These are phyloP conservation scores for Istiophorus platypterus DNA, from an alignment of 2,113 vertebrate genomes.

Conservation along the genomic window DNA sequence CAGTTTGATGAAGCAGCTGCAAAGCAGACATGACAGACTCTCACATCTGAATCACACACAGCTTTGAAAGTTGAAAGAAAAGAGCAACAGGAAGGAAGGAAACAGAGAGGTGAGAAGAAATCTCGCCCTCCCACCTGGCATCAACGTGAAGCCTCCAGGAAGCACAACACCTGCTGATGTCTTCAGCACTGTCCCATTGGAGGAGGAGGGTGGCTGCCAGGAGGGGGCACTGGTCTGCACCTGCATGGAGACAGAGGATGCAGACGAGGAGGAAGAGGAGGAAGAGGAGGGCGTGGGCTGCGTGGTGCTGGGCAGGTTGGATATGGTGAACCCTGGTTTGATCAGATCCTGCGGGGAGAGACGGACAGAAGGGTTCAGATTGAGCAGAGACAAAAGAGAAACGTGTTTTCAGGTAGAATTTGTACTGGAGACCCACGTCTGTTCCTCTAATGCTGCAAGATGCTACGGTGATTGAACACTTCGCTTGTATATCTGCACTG, in stretches of 20 bases:
- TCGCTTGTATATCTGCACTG: too few species aligned
- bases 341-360: slow-evolving; percentile 84
- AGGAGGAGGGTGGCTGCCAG: slow-evolving; percentile 89
- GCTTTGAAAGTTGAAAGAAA: not conserved
- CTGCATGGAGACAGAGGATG: slow-evolving; percentile 18
- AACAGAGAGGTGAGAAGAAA: not conserved
- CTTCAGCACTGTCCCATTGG: slow-evolving; percentile 93
- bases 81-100: too few species aligned
- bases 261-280: slow-evolving; percentile 86
- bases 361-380: not conserved
- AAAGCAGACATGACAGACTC: too few species aligned
- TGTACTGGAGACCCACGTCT: not conserved
- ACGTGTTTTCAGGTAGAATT: not conserved
- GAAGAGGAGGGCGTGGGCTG: slow-evolving; percentile 80
- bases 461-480: not conserved
- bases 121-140: slow-evolving; percentile 87
- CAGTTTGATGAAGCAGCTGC: too few species aligned
- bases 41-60: not conserved
- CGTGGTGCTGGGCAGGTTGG: slow-evolving; percentile 83
- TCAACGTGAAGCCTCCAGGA: slow-evolving; percentile 92
- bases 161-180: slow-evolving; percentile 90
- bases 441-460: not conserved
- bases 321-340: slow-evolving; percentile 89
- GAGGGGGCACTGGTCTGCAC: slow-evolving; percentile 87
- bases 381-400: not conserved